These are phyloP conservation scores for Linnaemya tessellans DNA, from an alignment of 2,888 invertebrate genomes.

Conservation along the genomic window DNA sequence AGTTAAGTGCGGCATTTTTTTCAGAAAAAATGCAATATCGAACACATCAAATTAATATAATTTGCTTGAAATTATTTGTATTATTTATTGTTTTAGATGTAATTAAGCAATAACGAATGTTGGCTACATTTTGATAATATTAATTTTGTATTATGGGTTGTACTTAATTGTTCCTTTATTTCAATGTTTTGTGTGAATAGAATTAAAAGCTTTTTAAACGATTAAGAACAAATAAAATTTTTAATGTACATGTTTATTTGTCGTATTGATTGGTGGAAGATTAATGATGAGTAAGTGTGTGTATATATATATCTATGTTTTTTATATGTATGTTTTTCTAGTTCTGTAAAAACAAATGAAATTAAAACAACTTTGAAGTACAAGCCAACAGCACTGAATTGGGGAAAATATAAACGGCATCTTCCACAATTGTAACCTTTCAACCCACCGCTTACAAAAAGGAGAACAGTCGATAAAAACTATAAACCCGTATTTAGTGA, in stretches of 20 bases:
- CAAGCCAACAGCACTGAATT: no score
- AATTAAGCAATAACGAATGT: background rate
- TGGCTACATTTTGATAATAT: background rate
- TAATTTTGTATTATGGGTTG: background rate
- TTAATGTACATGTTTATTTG: background rate
- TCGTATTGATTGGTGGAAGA: conserved; percentile 1
- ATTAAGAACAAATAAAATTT: conserved; percentile 21
- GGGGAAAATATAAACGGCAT: no score
- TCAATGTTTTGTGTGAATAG: conserved; percentile 13
- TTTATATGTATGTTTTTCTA: background rate
- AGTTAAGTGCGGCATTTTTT: conserved; percentile 5
- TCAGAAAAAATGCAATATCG: background rate
- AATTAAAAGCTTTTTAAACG: conserved; percentile 36
- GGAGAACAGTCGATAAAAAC: no score
- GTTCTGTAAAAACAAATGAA: no score
- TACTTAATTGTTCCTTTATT: conserved; percentile 14
- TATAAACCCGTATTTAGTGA: no score
- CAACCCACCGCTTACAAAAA: no score
- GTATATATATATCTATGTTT: background rate
- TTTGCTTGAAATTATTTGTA: background rate
- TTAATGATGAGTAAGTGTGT: conserved; percentile 3
- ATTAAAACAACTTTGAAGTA: no score
- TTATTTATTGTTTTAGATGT: no score
- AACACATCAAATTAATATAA: background rate
- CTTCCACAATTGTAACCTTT: no score